Evolutionary conservation across 2,797 vertebrate genomes (phyloP), one percentile per base, ranked within the genome.

Genomic region (Carapus acus): DNA sequence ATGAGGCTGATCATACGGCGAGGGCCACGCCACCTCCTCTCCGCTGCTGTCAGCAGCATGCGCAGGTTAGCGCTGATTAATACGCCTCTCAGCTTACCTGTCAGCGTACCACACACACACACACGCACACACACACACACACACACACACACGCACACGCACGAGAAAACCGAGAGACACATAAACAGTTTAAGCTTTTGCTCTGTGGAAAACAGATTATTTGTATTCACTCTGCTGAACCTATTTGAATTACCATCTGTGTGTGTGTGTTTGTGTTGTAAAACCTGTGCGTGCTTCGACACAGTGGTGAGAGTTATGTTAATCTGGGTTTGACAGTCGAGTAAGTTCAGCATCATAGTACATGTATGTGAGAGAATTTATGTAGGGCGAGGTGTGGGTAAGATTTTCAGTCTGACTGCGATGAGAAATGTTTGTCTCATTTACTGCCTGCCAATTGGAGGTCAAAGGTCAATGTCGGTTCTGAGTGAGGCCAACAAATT

Each of bases 21-120:
- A 36, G 51, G 72, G 62, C 64, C 74, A 71, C 47, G 54, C 71
- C 50, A 65, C n/a, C 73, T 75, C 66, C 58, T 73, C 77, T 75
- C 69, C 76, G 69, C 71, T 41, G 49, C 74, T 81, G 83, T 86
- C 87, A 87, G 85, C 82, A 71, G 61, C 69, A 74, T 71, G 73
- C 59, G 61, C 62, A 75, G 74, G 79, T 85, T 83, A 78, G 62
- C 52, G 61, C 67, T 86, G 85, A 88, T 85, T 87, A 87, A 86
- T 83, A 83, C 75, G 57, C 58, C 76, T 71, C 79, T 75, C 69
- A 71, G 73, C 59, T 67, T 71, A 63, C 59, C 82, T 59, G 82
- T 86, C 85, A 85, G 83, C 74, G 74, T 52, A 77, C 64, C 9
- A 29, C 37, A 43, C 60, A 29, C 45, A 44, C 17, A 60, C 13